phyloP scores from a whole-genome alignment of 2,113 vertebrate genomes.

The Ailurus styani region DNA sequence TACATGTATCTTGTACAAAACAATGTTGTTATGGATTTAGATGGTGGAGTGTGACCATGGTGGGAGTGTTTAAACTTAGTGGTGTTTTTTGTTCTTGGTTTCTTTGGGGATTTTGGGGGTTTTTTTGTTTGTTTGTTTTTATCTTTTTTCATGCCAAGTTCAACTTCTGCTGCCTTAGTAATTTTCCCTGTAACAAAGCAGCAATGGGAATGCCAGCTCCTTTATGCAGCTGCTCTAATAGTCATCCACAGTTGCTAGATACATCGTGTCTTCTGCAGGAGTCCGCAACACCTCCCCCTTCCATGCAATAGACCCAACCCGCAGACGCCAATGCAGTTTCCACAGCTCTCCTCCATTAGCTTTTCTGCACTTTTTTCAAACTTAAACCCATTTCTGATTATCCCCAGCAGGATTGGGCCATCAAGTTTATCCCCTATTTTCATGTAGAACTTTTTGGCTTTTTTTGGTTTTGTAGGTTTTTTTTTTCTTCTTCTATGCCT shows the following conservation, averaged over 20 bases:
- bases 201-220: not conserved
- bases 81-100: not conserved
- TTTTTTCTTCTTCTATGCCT: not conserved
- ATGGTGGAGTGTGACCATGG: not conserved
- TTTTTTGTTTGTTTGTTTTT: not conserved
- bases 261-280: not conserved
- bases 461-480: not conserved
- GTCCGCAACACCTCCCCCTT: not conserved
- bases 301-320: not conserved
- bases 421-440: not conserved
- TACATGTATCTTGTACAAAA: not conserved
- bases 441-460: not conserved
- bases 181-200: not conserved
- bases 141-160: not conserved
- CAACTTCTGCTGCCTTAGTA: not conserved
- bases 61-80: not conserved
- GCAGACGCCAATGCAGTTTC: not conserved
- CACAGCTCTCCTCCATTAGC: not conserved
- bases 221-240: not conserved
- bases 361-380: not conserved
- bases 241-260: not conserved
- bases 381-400: not conserved
- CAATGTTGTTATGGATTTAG: not conserved
- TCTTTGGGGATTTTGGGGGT: no score
- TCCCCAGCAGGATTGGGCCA: not conserved